Conservation (phyloP, 2,113 vertebrate species). For the Trichomycterus rosablanca region DNA sequence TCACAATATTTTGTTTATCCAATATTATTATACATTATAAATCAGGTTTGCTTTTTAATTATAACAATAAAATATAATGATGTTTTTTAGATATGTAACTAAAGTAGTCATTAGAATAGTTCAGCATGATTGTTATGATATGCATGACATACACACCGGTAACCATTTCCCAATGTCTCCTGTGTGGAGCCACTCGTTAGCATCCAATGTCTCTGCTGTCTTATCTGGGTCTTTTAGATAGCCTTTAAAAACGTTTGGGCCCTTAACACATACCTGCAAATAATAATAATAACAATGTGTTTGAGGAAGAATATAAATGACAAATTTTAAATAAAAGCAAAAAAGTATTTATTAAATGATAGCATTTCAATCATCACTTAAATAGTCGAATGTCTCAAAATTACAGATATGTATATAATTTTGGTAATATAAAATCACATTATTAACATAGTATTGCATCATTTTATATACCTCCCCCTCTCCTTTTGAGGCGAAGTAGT, state of each 20-base stretch:
- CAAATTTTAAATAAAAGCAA: neutral
- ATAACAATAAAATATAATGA: no score
- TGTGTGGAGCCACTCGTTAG: conserved; percentile 91
- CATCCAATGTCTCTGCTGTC: conserved; percentile 84
- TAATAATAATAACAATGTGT: neutral
- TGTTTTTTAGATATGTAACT: no score
- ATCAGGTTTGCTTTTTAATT: no score
- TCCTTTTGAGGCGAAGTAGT: conserved; percentile 90
- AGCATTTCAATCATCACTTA: no score
- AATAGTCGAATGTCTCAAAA: neutral
- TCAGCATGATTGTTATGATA: no score
- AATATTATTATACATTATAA: no score
- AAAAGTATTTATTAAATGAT: neutral
- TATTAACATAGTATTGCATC: neutral
- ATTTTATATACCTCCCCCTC: conserved; percentile 84
- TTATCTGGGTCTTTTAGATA: conserved; percentile 90
- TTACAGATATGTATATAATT: neutral
- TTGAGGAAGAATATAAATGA: neutral
- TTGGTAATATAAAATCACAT: no score
- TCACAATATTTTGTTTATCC: no score
- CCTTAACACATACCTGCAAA: conserved; percentile 91
- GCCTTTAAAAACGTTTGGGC: conserved; percentile 95
- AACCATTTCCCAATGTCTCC: conserved; percentile 96
- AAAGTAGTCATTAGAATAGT: no score
- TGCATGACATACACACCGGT: conserved; percentile 72